A percentile compares a stretch with the other conserved stretches of the same genome.
Evolutionary conservation across 2,888 invertebrate species (phyloP).

Genomic region (Rotaria sp.): DNA sequence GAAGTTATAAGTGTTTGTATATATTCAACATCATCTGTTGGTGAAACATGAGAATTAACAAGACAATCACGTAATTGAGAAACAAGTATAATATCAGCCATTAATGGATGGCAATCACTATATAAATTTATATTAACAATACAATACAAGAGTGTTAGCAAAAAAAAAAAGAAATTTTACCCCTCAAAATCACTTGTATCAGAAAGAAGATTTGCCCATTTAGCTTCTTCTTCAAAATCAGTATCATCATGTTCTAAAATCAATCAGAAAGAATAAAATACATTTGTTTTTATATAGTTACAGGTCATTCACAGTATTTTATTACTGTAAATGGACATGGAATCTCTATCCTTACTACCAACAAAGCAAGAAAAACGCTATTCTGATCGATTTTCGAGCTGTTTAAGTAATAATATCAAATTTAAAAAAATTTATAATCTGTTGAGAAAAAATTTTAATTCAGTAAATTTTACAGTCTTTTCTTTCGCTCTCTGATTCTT

Average conservation of each 20-base stretch:
- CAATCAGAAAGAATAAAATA: neutral
- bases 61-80: constrained; percentile 4
- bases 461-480: too few species aligned
- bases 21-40: neutral
- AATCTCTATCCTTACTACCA: too few species aligned
- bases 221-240: neutral
- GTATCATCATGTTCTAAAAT: neutral
- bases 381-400: too few species aligned
- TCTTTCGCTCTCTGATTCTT: too few species aligned
- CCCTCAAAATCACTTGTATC: neutral
- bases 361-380: too few species aligned
- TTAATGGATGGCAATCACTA: neutral
- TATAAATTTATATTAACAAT: neutral
- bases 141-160: too few species aligned
- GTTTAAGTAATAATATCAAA: too few species aligned
- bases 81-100: neutral
- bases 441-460: too few species aligned
- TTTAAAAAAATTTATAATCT: too few species aligned
- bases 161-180: neutral
- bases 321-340: too few species aligned
- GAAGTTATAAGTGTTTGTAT: neutral
- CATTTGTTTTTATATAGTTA: too few species aligned
- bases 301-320: too few species aligned
- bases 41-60: neutral
- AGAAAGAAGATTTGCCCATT: neutral